Evolutionary conservation across 2,888 invertebrate species (phyloP).

Genomic region (Lithophane semibrunnea): DNA sequence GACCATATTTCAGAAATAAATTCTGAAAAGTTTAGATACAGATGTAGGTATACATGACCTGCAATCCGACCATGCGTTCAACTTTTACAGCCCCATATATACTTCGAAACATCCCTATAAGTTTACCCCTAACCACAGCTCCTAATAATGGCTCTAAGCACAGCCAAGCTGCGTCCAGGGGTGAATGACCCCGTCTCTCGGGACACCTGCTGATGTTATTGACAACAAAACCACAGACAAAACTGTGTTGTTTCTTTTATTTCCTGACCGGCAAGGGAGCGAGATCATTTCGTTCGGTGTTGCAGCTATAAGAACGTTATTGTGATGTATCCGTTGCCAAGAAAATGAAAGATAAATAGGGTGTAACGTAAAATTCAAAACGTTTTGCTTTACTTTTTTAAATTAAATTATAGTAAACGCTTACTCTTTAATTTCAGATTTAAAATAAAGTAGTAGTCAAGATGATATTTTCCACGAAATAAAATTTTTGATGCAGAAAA

Average conservation of each 20-base stretch:
- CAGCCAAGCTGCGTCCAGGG: constrained; percentile 72
- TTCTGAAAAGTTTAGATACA: neutral
- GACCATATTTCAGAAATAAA: neutral
- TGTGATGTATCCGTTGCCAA: constrained; percentile 30
- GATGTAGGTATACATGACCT: constrained; percentile 32
- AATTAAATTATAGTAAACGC: neutral
- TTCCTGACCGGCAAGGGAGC: constrained; percentile 73
- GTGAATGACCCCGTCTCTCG: constrained; percentile 84
- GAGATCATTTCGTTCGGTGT: constrained; percentile 65
- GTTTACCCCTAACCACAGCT: constrained; percentile 69
- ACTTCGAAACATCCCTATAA: constrained; percentile 69
- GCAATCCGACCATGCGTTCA: constrained; percentile 54
- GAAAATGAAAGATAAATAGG: neutral
- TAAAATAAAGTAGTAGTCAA: neutral
- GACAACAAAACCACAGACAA: constrained; percentile 79
- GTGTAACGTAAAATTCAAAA: neutral
- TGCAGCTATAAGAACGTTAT: constrained; percentile 27
- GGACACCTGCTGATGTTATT: constrained; percentile 89
- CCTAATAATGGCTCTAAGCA: constrained; percentile 74
- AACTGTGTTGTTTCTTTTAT: constrained; percentile 85
- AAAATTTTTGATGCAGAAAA: constrained; percentile 12
- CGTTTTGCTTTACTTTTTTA: neutral
- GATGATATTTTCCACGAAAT: constrained; percentile 5
- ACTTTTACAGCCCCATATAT: constrained; percentile 61
- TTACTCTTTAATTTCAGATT: neutral